A percentile compares a stretch with the other conserved stretches of the same genome.
phyloP scores from a whole-genome alignment of 1,140 invertebrate genomes.

The Hormaphis cornu region DNA sequence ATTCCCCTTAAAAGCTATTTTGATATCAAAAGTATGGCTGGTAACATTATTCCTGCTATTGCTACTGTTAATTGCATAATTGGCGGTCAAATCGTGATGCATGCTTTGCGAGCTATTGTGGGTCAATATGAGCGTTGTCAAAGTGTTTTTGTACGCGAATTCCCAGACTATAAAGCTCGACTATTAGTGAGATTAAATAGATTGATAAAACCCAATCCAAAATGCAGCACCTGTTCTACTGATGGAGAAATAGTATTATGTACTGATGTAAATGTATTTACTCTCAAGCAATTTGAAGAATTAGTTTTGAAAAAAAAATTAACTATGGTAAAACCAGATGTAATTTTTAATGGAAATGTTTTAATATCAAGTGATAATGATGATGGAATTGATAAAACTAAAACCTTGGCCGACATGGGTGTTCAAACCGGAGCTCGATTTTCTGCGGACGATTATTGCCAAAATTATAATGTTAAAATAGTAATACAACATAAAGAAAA shows the following conservation, averaged over 20 bases:
- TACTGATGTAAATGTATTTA: slow-evolving; percentile 70
- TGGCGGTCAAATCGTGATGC: slow-evolving; percentile 84
- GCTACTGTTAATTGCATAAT: slow-evolving; percentile 97
- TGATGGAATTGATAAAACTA: slow-evolving; percentile 40
- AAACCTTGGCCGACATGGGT: slow-evolving; percentile 58
- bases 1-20: slow-evolving; percentile 82
- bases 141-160: slow-evolving; percentile 62
- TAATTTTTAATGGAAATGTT: slow-evolving; percentile 72
- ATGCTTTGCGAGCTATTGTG: slow-evolving; percentile 72
- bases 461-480: slow-evolving; percentile 72
- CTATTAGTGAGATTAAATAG: slow-evolving; percentile 59
- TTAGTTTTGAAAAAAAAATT: slow-evolving; percentile 74
- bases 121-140: slow-evolving; percentile 60
- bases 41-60: slow-evolving; percentile 96
- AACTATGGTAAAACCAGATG: slow-evolving; percentile 92
- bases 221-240: slow-evolving; percentile 76
- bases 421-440: slow-evolving; percentile 77
- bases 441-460: slow-evolving; percentile 80
- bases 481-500: slow-evolving; percentile 53
- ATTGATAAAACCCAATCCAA: slow-evolving; percentile 60
- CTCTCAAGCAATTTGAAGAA: slow-evolving; percentile 72
- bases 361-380: slow-evolving; percentile 89
- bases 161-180: slow-evolving; percentile 57
- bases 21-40: slow-evolving; percentile 97
- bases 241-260: slow-evolving; percentile 49